A percentile compares a stretch with the other conserved stretches of the same genome.
Conservation (phyloP, 37 sponge, comb jelly and placozoan genomes). For the Crambe crambe region DNA sequence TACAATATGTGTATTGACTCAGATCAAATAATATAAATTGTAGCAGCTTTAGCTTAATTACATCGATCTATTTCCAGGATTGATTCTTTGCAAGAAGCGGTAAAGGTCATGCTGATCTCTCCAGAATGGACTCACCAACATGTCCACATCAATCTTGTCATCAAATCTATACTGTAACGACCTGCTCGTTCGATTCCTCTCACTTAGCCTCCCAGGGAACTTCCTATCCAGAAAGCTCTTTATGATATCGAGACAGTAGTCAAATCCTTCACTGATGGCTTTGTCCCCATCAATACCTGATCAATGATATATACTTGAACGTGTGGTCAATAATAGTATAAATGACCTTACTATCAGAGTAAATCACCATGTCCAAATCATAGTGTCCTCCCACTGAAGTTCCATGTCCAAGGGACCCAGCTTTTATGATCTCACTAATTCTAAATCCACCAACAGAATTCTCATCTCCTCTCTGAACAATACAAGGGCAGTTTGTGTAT, state of each 20-base stretch:
- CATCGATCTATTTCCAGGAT: neutral
- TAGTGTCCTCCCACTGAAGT: constrained; percentile 47
- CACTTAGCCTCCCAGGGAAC: neutral
- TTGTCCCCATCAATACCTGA: too few species aligned
- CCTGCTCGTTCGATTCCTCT: neutral
- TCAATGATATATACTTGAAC: too few species aligned
- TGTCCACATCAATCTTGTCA: constrained; percentile 39
- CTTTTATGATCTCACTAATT: constrained; percentile 22
- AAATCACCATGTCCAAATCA: constrained; percentile 52
- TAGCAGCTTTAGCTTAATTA: neutral
- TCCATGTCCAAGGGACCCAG: constrained; percentile 55
- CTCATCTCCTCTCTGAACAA: neutral
- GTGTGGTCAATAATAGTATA: too few species aligned
- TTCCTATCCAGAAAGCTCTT: neutral
- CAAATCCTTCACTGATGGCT: too few species aligned
- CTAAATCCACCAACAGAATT: neutral
- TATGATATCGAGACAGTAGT: constrained; percentile 3
- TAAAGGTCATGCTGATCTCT: constrained; percentile 8
- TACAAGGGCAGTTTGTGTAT: neutral
- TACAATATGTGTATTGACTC: neutral
- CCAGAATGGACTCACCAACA: constrained; percentile 58
- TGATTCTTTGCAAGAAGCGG: constrained; percentile 13
- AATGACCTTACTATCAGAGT: constrained; percentile 32
- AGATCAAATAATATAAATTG: neutral
- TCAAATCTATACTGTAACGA: constrained; percentile 14